Conservation (phyloP, 2,888 invertebrate genomes). For the Aphodius sticticus region DNA sequence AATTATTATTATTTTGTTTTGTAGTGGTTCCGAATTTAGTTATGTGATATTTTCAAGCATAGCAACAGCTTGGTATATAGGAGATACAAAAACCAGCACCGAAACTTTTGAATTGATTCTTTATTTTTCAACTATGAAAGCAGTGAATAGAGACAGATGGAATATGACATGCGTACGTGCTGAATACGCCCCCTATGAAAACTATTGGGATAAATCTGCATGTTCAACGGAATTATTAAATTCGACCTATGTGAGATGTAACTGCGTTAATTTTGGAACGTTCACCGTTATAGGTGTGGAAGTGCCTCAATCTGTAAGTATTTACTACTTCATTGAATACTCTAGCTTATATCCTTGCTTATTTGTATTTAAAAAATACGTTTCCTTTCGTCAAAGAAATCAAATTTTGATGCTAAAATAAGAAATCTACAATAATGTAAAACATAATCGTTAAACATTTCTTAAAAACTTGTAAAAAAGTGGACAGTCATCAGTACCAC, state of each 20-base stretch:
- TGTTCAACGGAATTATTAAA: slow-evolving; percentile 63
- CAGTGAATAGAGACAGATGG: slow-evolving; percentile 52
- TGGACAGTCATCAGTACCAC: no score
- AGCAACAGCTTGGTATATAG: slow-evolving; percentile 55
- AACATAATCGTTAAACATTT: no score
- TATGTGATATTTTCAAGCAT: slow-evolving; percentile 70
- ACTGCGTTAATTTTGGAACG: slow-evolving; percentile 68
- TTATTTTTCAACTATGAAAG: neutral
- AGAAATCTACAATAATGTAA: no score
- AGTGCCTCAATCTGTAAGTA: slow-evolving; percentile 60
- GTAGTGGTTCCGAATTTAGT: slow-evolving; percentile 69
- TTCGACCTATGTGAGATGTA: slow-evolving; percentile 65
- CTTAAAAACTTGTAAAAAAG: no score
- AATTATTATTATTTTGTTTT: neutral
- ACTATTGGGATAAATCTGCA: slow-evolving; percentile 68
- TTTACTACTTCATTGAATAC: no score
- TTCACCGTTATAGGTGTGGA: slow-evolving; percentile 69
- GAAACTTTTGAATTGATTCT: slow-evolving; percentile 49
- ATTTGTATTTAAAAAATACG: no score
- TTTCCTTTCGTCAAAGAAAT: no score
- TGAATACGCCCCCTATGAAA: slow-evolving; percentile 61
- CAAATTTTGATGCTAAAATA: no score
- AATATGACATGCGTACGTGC: slow-evolving; percentile 61
- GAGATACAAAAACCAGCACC: slow-evolving; percentile 56
- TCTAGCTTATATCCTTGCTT: no score